Percentiles rank a stretch among this genome's conserved stretches.
Conservation (phyloP, 2,888 invertebrate species). For the Portevinia maculata region DNA sequence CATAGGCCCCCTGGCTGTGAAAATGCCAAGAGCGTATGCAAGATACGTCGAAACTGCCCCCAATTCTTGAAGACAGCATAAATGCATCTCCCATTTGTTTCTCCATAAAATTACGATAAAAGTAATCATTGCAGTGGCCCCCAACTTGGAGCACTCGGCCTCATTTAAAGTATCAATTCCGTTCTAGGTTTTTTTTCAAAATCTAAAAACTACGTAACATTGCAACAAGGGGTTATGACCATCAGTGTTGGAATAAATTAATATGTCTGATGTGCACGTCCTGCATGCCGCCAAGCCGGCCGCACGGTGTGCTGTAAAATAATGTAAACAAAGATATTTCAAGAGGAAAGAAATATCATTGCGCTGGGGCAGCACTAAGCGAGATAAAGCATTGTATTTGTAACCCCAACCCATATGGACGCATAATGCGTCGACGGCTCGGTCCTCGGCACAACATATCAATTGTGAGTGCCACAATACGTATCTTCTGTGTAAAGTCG, state of each 20-base stretch:
- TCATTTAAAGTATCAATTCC: constrained; percentile 56
- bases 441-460: constrained; percentile 44
- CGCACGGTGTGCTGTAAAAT: constrained; percentile 25
- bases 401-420: constrained; percentile 60
- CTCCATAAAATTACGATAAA: constrained; percentile 21
- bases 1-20: constrained; percentile 32
- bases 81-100: constrained; percentile 45
- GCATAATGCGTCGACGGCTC: constrained; percentile 35
- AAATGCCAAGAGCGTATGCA: constrained; percentile 28
- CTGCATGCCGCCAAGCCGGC: background rate
- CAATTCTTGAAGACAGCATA: constrained; percentile 38
- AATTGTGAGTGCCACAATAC: constrained; percentile 59
- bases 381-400: constrained; percentile 24
- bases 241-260: constrained; percentile 57
- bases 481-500: constrained; percentile 28
- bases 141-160: constrained; percentile 67
- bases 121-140: constrained; percentile 54
- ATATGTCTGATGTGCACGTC: constrained; percentile 40
- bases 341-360: constrained; percentile 43
- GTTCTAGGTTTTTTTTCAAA: constrained; percentile 14
- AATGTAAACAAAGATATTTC: constrained; percentile 63
- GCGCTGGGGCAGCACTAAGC: constrained; percentile 29
- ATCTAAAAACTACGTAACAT: constrained; percentile 50
- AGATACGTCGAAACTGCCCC: constrained; percentile 21
- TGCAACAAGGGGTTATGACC: constrained; percentile 53